Percentiles rank a stretch among this genome's conserved stretches.
phyloP scores from a whole-genome alignment of 2,888 invertebrate species.

The Candidula unifasciata region DNA sequence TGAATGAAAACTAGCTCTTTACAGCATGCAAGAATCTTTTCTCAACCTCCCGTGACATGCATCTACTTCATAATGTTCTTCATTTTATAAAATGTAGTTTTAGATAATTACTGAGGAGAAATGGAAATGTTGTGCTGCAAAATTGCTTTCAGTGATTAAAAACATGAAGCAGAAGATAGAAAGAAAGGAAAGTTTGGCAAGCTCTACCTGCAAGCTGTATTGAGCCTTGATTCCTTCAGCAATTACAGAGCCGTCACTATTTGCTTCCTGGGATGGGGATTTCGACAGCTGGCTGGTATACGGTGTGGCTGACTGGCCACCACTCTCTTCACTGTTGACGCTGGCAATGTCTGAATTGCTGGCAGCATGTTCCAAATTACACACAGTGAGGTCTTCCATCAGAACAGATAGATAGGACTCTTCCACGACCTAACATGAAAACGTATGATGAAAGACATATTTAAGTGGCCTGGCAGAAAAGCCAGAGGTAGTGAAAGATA shows the following conservation, averaged over 20 bases:
- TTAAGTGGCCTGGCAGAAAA: background rate
- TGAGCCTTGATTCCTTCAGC: constrained; percentile 64
- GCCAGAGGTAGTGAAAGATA: no score
- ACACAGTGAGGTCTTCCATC: constrained; percentile 56
- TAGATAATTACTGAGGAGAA: no score
- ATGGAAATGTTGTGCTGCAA: no score
- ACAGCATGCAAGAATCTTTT: no score
- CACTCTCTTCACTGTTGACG: constrained; percentile 75
- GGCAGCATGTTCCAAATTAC: constrained; percentile 60
- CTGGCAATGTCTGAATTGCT: constrained; percentile 71
- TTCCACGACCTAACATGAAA: constrained; percentile 51
- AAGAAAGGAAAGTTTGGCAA: background rate
- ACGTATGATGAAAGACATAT: constrained; percentile 39
- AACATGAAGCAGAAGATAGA: background rate
- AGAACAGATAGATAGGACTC: constrained; percentile 53
- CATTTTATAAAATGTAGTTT: no score
- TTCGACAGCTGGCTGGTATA: constrained; percentile 60
- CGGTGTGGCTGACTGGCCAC: constrained; percentile 50
- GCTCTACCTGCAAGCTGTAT: constrained; percentile 57
- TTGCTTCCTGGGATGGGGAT: constrained; percentile 65
- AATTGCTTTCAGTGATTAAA: background rate
- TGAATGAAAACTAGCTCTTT: no score
- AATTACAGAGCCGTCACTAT: constrained; percentile 61
- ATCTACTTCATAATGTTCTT: no score
- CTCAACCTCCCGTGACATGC: no score